A percentile compares a stretch with the other conserved stretches of the same genome.
phyloP scores from a whole-genome alignment of 2,113 vertebrate species.

The Pitta sordida region DNA sequence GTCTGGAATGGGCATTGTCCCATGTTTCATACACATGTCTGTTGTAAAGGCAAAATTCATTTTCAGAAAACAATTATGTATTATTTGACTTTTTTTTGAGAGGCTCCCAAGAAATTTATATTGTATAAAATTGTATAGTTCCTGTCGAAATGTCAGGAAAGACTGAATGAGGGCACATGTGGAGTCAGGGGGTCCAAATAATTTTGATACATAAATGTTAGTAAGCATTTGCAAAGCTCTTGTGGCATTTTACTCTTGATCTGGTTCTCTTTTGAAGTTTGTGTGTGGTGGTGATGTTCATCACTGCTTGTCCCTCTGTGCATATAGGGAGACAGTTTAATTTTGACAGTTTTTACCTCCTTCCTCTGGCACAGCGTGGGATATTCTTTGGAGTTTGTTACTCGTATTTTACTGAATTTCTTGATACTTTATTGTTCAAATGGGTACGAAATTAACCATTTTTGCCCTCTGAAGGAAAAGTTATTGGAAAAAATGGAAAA shows the following conservation, averaged over 20 bases:
- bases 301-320: not conserved
- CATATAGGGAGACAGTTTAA: not conserved
- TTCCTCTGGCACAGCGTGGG: not conserved
- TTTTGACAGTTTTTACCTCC: not conserved
- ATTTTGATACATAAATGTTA: not conserved
- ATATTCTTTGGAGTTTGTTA: not conserved
- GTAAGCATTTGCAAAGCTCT: not conserved
- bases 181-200: not conserved
- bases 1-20: not conserved
- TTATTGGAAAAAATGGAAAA: conserved; percentile 88
- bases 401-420: not conserved
- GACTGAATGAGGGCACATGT: not conserved
- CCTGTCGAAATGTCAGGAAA: not conserved
- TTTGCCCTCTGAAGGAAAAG: conserved; percentile 79
- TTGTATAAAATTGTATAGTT: no score
- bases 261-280: not conserved
- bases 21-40: not conserved
- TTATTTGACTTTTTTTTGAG: not conserved
- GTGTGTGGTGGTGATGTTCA: not conserved
- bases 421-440: not conserved
- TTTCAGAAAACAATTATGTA: not conserved
- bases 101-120: not conserved
- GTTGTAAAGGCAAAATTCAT: not conserved
- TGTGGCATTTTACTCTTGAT: not conserved
- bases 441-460: conserved; percentile 35